Base-by-base conservation (phyloP, 2,113 vertebrate genomes). In the Hucho hucho region DNA sequence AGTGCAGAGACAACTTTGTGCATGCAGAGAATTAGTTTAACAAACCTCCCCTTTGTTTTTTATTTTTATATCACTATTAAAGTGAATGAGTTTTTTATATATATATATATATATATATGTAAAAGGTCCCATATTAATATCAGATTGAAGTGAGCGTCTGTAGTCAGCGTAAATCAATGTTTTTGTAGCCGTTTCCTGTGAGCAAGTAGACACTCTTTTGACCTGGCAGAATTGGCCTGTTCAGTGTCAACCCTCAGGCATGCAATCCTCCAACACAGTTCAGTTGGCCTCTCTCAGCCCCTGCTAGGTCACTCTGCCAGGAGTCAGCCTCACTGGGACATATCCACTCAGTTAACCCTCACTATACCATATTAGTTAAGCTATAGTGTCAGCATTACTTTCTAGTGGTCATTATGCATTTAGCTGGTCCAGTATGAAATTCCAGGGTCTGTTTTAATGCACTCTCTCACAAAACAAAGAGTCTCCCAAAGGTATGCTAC, bases 181-280 rank as follows among this genome's bases (percentile, higher is more conserved):
- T 28, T 25, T 18, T 26, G 9, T 65, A 29, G n/a, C 64, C 12
- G 13, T 28, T 14, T 25, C n/a, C 58, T 61, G 58, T 22, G 58
- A 61, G 20, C 9, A 24, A 65, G 25, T 58, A 29, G 49, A 72
- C 26, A 18, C 14, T 47, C 43, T 24, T 61, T 18, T 73, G 61
- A 73, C 61, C 20, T n/a, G n/a, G 16, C 53, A 16, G 6, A 20
- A 18, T 11, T 58, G 53, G 16, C 53, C 53, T 49, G 64, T 69
- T 83, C 75, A 84, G 43, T 83, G 75, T 67, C 64, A 32, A 29
- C 9, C 11, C 63, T 83, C 61, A 83, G 82, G 80, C 81, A 82
- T 79, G 83, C 70, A 59, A 75, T 70, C 37, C 43, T 29, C 74
- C 72, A 28, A 56, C 0, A 64, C 37, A 47, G 25, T 20, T 20